phyloP scores from a whole-genome alignment of 2,113 vertebrate species.

The Cynocephalus volans region DNA sequence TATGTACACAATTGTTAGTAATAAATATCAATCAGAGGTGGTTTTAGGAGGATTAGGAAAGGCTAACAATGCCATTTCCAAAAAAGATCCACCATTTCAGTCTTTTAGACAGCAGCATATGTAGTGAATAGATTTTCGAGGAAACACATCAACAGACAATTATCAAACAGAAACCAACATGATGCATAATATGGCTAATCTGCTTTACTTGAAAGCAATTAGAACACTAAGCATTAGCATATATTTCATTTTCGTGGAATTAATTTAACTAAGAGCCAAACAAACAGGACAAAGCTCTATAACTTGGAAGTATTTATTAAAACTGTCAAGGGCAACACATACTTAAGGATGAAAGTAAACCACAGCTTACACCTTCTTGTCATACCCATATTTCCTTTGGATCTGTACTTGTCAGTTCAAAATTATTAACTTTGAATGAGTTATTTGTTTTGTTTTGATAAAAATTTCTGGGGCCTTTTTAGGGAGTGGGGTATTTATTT shows the following conservation, averaged over 20 bases:
- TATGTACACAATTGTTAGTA: neutral
- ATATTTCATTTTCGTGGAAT: neutral
- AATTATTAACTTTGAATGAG: neutral
- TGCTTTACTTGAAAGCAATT: slow-evolving; percentile 33
- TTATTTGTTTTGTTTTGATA: slow-evolving; percentile 16
- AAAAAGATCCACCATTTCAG: neutral
- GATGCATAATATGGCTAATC: neutral
- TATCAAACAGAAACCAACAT: neutral
- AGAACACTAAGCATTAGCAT: neutral
- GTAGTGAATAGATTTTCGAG: neutral
- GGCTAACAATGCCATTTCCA: neutral
- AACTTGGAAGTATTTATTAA: slow-evolving; percentile 32
- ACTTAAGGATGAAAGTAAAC: slow-evolving; percentile 16
- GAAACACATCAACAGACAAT: neutral
- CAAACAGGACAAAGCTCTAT: neutral
- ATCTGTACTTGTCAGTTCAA: neutral
- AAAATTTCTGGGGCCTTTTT: neutral
- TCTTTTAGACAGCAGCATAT: slow-evolving; percentile 36
- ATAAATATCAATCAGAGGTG: neutral
- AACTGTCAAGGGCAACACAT: neutral
- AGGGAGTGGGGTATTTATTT: neutral
- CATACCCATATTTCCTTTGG: neutral
- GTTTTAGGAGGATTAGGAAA: neutral
- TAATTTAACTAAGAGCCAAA: slow-evolving; percentile 36
- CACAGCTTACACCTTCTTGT: neutral